Conservation (phyloP, 2,113 vertebrate species). For the Mastomys coucha region DNA sequence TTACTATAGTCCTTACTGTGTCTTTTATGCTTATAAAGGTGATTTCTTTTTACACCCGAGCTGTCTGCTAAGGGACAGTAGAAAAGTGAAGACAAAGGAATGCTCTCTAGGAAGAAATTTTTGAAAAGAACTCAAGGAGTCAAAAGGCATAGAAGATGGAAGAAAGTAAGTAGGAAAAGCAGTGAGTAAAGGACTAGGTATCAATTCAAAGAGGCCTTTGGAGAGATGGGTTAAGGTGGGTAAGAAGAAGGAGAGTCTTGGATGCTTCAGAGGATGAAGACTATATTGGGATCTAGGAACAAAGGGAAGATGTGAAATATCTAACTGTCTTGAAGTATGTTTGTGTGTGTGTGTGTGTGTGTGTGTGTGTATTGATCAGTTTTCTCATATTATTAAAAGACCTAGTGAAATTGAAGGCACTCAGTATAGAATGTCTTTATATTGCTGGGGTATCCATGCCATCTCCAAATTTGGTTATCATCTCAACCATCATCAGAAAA, state of each 20-base stretch:
- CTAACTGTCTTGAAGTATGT: neutral
- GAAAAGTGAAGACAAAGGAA: neutral
- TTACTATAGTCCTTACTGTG: neutral
- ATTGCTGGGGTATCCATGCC: neutral
- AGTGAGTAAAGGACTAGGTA: neutral
- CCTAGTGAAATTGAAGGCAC: neutral
- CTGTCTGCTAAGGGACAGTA: neutral
- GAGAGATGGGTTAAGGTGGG: neutral
- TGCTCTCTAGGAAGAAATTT: neutral
- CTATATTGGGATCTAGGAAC: neutral
- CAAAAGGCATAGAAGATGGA: neutral
- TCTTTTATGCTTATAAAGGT: slow-evolving; percentile 12
- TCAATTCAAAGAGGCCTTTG: neutral
- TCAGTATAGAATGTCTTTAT: neutral
- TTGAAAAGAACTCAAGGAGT: neutral
- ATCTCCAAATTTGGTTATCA: neutral
- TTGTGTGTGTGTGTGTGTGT: neutral
- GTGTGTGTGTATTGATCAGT: neutral
- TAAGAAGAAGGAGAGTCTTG: neutral
- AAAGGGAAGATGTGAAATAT: slow-evolving; percentile 25
- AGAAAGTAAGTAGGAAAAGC: neutral
- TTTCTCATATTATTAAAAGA: slow-evolving; percentile 29
- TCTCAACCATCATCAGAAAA: slow-evolving; percentile 7
- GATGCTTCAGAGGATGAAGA: neutral
- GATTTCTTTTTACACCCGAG: neutral